phyloP scores from a whole-genome alignment of 2,888 invertebrate genomes.

The Chaetoderma sp. region DNA sequence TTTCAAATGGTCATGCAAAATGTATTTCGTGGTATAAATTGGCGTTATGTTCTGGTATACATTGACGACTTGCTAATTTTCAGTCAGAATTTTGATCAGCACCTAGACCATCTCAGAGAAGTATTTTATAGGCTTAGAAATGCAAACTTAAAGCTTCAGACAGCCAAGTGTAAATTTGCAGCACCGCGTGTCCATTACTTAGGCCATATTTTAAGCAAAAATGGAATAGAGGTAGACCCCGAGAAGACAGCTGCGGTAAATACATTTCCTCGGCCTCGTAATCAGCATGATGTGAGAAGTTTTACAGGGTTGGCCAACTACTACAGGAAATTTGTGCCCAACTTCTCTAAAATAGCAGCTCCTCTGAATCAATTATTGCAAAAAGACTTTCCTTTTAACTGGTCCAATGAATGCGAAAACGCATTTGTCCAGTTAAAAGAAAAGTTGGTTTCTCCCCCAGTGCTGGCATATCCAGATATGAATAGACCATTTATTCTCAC shows the following conservation, averaged over 20 bases:
- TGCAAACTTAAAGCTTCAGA: slow-evolving; percentile 1
- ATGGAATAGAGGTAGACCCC: background rate
- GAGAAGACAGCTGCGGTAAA: too few relatives aligned
- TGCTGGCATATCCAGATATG: slow-evolving; percentile 21
- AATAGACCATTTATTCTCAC: slow-evolving; percentile 24
- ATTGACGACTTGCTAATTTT: slow-evolving; percentile 37
- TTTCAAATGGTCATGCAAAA: slow-evolving; percentile 38
- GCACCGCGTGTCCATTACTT: background rate
- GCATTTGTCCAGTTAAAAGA: slow-evolving; percentile 51
- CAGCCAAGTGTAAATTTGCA: slow-evolving; percentile 10
- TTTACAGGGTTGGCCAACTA: slow-evolving; percentile 43
- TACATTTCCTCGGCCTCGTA: too few relatives aligned
- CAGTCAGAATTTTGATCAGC: background rate
- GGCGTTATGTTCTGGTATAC: slow-evolving; percentile 32
- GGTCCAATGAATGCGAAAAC: slow-evolving; percentile 43
- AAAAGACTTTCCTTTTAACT: slow-evolving; percentile 40
- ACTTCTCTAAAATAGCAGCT: slow-evolving; percentile 40
- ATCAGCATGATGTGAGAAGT: background rate
- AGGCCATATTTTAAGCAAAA: slow-evolving; percentile 7
- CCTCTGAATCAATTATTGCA: slow-evolving; percentile 52
- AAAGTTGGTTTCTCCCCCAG: slow-evolving; percentile 15
- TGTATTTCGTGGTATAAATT: slow-evolving; percentile 32
- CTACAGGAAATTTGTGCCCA: slow-evolving; percentile 58
- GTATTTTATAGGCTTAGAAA: too few relatives aligned
- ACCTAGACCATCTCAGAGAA: too few relatives aligned